phyloP scores from a whole-genome alignment of 2,113 vertebrate species.

The Uria lomvia region DNA sequence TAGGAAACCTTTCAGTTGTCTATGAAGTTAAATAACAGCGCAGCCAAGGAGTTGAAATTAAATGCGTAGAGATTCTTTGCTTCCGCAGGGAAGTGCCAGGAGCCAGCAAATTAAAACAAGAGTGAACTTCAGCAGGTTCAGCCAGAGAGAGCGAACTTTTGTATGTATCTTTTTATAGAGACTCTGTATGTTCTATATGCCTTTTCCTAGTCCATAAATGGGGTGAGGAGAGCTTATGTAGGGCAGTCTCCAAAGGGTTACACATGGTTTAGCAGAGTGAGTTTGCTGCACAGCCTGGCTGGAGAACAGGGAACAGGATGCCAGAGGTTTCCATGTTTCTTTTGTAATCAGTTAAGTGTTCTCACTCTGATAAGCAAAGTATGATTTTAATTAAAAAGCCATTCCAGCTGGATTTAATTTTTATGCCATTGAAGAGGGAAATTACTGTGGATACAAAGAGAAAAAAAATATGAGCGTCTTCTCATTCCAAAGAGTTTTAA shows the following conservation, averaged over 20 bases:
- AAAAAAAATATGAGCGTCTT: neutral
- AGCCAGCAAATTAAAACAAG: neutral
- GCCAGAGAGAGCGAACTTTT: neutral
- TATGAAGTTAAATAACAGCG: neutral
- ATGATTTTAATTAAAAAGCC: constrained; percentile 56
- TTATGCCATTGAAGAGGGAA: neutral
- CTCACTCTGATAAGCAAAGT: constrained; percentile 28
- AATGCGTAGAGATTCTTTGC: neutral
- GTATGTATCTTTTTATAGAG: neutral
- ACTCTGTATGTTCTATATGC: neutral
- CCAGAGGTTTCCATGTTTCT: neutral
- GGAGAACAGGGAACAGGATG: neutral
- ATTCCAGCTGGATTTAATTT: constrained; percentile 45
- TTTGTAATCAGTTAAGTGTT: constrained; percentile 23
- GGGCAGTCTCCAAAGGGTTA: neutral
- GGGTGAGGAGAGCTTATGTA: neutral
- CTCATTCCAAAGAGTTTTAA: neutral
- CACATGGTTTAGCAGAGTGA: neutral
- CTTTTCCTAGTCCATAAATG: neutral
- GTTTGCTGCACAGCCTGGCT: neutral
- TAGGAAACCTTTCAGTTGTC: neutral
- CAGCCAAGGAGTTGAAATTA: neutral
- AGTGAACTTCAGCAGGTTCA: neutral
- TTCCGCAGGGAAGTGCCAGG: neutral
- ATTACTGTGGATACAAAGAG: neutral